phyloP scores from a whole-genome alignment of 2,888 invertebrate species.

The Chalcosyrphus nemorum region DNA sequence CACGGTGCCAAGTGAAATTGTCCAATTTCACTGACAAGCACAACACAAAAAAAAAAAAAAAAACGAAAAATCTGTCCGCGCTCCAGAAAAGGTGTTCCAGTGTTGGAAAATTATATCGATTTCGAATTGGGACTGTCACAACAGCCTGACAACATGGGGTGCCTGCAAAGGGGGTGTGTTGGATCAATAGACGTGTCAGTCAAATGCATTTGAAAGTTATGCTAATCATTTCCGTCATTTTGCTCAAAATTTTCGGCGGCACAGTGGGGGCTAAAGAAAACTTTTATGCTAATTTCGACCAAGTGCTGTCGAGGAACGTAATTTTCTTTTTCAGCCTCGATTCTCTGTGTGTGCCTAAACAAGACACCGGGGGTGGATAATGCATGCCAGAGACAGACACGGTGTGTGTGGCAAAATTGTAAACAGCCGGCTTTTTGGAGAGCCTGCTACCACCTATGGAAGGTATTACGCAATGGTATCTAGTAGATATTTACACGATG shows the following conservation, averaged over 20 bases:
- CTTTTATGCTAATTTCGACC: slow-evolving; percentile 44
- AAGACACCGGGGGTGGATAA: slow-evolving; percentile 8
- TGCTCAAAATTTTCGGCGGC: neutral
- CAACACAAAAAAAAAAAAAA: no score
- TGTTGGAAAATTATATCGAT: slow-evolving; percentile 30
- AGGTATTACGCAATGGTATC: slow-evolving; percentile 39
- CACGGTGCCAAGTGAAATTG: slow-evolving; percentile 51
- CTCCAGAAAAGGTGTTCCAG: slow-evolving; percentile 51
- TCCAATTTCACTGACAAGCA: slow-evolving; percentile 56
- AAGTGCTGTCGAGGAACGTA: slow-evolving; percentile 10
- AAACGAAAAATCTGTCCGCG: neutral
- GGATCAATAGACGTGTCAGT: slow-evolving; percentile 41
- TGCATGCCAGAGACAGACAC: slow-evolving; percentile 1
- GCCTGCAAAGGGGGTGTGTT: slow-evolving; percentile 24
- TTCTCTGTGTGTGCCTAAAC: neutral
- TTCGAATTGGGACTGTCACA: slow-evolving; percentile 10
- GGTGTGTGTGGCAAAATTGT: slow-evolving; percentile 34
- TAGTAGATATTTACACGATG: slow-evolving; percentile 9
- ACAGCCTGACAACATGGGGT: slow-evolving; percentile 18
- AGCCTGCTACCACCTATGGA: slow-evolving; percentile 53
- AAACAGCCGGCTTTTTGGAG: slow-evolving; percentile 44
- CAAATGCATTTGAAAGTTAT: slow-evolving; percentile 26
- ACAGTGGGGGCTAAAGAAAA: slow-evolving; percentile 1
- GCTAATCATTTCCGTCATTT: slow-evolving; percentile 54
- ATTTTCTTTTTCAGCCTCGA: neutral